Percentiles rank a stretch among this genome's conserved stretches.
Conservation (phyloP, 2,113 vertebrate species). For the Trochalopteron elliotii region DNA sequence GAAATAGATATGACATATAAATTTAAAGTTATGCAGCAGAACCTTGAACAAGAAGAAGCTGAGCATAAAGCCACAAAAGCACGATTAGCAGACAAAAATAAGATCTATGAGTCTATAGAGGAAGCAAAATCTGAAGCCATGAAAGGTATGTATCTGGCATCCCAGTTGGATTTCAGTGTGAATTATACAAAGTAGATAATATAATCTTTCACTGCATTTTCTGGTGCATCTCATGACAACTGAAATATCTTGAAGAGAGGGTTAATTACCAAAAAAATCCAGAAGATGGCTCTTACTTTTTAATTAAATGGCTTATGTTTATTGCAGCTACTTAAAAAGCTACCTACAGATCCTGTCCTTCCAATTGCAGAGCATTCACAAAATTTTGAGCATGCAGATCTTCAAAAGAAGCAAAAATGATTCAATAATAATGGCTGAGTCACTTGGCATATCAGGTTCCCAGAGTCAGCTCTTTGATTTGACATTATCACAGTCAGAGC, state of each 20-base stretch:
- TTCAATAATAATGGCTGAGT: not conserved
- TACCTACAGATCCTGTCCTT: not conserved
- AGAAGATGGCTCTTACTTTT: not conserved
- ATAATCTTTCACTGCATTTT: not conserved
- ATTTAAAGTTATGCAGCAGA: slow-evolving; percentile 95
- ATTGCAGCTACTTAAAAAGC: not conserved
- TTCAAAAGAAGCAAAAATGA: not conserved
- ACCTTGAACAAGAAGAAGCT: slow-evolving; percentile 91
- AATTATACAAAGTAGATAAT: not conserved
- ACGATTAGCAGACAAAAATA: slow-evolving; percentile 93
- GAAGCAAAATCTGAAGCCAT: slow-evolving; percentile 97
- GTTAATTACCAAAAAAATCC: not conserved
- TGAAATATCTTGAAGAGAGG: not conserved
- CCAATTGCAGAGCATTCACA: not conserved
- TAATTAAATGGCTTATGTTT: not conserved
- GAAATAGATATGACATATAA: slow-evolving; percentile 99
- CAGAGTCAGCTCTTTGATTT: not conserved
- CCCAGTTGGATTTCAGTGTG: not conserved
- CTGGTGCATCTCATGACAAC: not conserved
- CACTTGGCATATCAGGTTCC: not conserved
- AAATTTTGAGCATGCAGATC: not conserved
- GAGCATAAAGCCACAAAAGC: slow-evolving; percentile 94
- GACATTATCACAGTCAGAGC: not conserved
- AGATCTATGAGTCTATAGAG: slow-evolving; percentile 96
- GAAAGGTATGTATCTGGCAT: slow-evolving; percentile 82